A percentile compares a stretch with the other conserved stretches of the same genome.
Conservation (phyloP, 2,888 invertebrate genomes). For the Rhagophthalmus giganteus region DNA sequence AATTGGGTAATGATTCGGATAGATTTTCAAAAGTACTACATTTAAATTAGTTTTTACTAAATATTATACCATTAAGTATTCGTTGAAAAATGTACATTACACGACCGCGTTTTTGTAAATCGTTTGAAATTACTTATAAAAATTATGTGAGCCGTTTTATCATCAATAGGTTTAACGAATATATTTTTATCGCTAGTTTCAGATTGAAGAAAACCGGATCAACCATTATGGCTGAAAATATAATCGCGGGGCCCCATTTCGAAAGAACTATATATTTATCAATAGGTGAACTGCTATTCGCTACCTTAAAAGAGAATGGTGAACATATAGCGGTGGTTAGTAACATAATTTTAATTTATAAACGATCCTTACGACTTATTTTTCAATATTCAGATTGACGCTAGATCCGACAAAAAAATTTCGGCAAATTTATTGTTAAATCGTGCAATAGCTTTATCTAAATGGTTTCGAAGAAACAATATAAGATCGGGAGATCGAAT, state of each 20-base stretch:
- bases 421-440: conserved; percentile 62
- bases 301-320: conserved; percentile 45
- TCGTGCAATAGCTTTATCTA: conserved; percentile 61
- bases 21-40: too few species aligned
- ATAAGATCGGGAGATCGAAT: conserved; percentile 62
- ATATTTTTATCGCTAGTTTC: too few species aligned
- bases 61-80: too few species aligned
- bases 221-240: conserved; percentile 37
- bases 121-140: too few species aligned
- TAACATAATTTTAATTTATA: conserved; percentile 1
- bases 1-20: too few species aligned
- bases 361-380: conserved; percentile 2
- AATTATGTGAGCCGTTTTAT: too few species aligned
- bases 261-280: conserved; percentile 45
- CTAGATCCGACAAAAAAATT: conserved; percentile 60
- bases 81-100: too few species aligned
- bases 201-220: too few species aligned
- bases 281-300: conserved; percentile 45
- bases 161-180: too few species aligned
- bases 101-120: too few species aligned
- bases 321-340: conserved; percentile 50
- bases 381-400: conserved; percentile 59
- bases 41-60: too few species aligned
- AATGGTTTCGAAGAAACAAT: conserved; percentile 58
- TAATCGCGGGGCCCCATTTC: conserved; percentile 44